Base-by-base conservation (phyloP, 2,888 invertebrate genomes). In the Idaea dimidiata region DNA sequence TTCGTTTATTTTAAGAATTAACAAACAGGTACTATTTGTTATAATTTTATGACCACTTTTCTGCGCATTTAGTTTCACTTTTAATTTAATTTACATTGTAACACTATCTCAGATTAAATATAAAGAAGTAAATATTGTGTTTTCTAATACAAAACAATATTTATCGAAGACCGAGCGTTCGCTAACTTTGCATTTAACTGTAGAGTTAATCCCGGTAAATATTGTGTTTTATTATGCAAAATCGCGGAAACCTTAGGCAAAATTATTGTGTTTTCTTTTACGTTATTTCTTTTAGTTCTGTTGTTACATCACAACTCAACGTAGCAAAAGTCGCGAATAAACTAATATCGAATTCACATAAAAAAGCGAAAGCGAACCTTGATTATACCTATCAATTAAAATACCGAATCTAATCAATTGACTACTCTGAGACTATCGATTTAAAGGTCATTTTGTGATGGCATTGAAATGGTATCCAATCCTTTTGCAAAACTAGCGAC, bases 281-380 rank as follows among this genome's bases (percentile, higher is more conserved):
- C 10, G 6, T 32, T 8, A 32, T 8, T 32, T 17, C 16, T 60
- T 57, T 56, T 58, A n/a, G 16, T 0, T 43, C 3, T 43, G 7
- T 8, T 10, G 8, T 43, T 14, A 43, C 8, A 43, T 43, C 53
- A 61, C 64, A 55, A 53, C n/a, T 31, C 55, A 10, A 43, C 14
- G 14, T n/a, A n/a, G 8, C 65, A 57, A 62, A 24, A 55, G 17
- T 57, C 54, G 59, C 17, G 58, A n/a, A 59, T n/a, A 65, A 6
- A 68, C 67, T 66, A 61, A 63, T 32, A 53, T 54, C 55, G 24
- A 67, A 63, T 64, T 66, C 59, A 57, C 16, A 17, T 31, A 33
- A 63, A 65, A 67, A 68, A 66, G 62, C 58, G 71, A 72, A 72
- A 69, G 72, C 70, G 16, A 67, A 62, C 70, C 70, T 70, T 72